phyloP scores from a whole-genome alignment of 2,888 invertebrate genomes.

The Euplagia quadripunctaria region DNA sequence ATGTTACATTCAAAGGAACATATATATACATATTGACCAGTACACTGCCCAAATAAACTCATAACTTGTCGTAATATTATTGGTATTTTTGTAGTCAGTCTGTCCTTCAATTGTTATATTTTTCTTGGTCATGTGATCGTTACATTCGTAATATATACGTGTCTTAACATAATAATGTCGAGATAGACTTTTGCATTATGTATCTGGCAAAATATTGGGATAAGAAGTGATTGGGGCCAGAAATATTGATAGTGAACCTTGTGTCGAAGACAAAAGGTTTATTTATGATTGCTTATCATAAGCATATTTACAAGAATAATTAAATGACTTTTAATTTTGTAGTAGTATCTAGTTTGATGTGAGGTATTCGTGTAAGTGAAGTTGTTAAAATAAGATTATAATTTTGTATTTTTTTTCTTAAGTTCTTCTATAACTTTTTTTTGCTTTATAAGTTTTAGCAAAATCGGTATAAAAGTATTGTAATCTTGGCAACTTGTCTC shows the following conservation, averaged over 20 bases:
- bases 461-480: background rate
- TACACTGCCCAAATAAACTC: constrained; percentile 8
- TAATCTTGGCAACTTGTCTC: background rate
- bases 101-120: constrained; percentile 44
- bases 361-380: too few species aligned
- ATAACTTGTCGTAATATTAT: constrained; percentile 35
- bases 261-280: constrained; percentile 5
- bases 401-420: too few species aligned
- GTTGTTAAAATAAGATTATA: too few species aligned
- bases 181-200: constrained; percentile 51
- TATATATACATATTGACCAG: constrained; percentile 26
- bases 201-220: constrained; percentile 47
- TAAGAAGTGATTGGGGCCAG: constrained; percentile 39
- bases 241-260: constrained; percentile 25
- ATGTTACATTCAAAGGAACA: background rate
- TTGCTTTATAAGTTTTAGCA: background rate
- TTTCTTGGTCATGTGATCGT: constrained; percentile 42
- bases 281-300: constrained; percentile 19
- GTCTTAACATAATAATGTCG: constrained; percentile 49
- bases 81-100: constrained; percentile 27
- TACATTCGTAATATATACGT: constrained; percentile 48
- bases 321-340: constrained; percentile 16
- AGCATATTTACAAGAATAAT: constrained; percentile 21
- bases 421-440: too few species aligned
- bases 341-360: constrained; percentile 1